These are phyloP conservation scores for Brachyhypopomus occidentalis DNA, from an alignment of 2,113 vertebrate genomes.

Conservation along the genomic window DNA sequence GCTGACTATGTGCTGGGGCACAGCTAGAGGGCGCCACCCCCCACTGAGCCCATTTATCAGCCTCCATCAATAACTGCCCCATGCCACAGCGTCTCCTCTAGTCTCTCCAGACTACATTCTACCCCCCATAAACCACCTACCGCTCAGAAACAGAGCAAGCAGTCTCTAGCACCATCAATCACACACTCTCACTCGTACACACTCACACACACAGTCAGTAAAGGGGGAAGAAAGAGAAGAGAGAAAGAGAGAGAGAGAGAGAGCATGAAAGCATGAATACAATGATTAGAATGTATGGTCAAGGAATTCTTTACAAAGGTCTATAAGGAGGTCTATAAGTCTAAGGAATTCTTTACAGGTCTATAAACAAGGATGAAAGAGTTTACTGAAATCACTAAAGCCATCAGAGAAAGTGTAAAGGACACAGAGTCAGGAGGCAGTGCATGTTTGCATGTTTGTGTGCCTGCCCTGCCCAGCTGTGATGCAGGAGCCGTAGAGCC, in stretches of 20 bases:
- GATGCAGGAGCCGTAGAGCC: constrained; percentile 18
- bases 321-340: constrained; percentile 15
- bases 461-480: constrained; percentile 22
- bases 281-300: constrained; percentile 16
- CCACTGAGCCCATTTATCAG: constrained; percentile 73
- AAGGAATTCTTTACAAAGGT: background rate
- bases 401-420: constrained; percentile 7
- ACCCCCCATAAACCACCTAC: constrained; percentile 68
- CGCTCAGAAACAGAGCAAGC: constrained; percentile 70
- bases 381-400: constrained; percentile 27
- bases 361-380: background rate
- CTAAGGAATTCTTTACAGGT: background rate
- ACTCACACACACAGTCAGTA: no score
- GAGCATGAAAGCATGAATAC: constrained; percentile 21
- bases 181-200: constrained; percentile 51
- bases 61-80: constrained; percentile 68
- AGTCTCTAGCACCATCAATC: constrained; percentile 73
- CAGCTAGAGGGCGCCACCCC: constrained; percentile 76
- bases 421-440: constrained; percentile 32
- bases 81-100: constrained; percentile 45
- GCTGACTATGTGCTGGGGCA: constrained; percentile 43
- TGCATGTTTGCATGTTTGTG: constrained; percentile 10
- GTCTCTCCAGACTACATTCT: constrained; percentile 58
- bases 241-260: constrained; percentile 41
- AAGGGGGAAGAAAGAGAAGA: background rate